Base-by-base conservation (phyloP, 1,140 invertebrate species). In the Lutraria rhynchaena region DNA sequence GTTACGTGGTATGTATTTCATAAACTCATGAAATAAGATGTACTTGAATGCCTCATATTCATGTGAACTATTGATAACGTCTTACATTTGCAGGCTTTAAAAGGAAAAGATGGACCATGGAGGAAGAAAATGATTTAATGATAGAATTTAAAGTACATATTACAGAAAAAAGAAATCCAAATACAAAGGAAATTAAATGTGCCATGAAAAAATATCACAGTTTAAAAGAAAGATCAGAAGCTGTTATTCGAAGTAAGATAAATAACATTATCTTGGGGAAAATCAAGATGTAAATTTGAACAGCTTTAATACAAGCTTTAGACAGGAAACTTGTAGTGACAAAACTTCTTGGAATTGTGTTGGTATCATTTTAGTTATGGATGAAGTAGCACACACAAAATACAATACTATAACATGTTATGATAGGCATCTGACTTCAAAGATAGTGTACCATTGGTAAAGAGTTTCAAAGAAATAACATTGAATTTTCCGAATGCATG, bases 221-320 rank as follows among this genome's bases (percentile, higher is more conserved):
- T 29, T 58, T 58, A 58, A 58, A 58, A 58, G 24, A 58, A 7
- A 58, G 57, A 58, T 58, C 57, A 58, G 57, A 58, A 58, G 22
- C 57, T 29, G 57, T 58, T 58, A 58, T 58, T 58, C 57, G 57
- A 58, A 58, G 57, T 31, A 58, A 58, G 22, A 27, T 58, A 5
- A 58, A 58, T 29, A 58, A 58, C 29, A 58, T 58, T 31, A 13
- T 58, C 5, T 5, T 58, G 57, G 57, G 57, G 19, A 58, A 58
- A 58, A 31, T n/a, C 29, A 29, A 27, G 33, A 31, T 58, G 53
- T 58, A 58, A 58, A 31, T 7, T 58, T 7, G 3, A 58, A 58
- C 57, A 58, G 57, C 7, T 58, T 58, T 58, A 55, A 55, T n/a
- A 24, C 24, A 55, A n/a, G 24, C 22, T 13, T 27, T n/a, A 58